Evolutionary conservation across 2,888 invertebrate genomes (phyloP).

Genomic region (Aethes cnicana): DNA sequence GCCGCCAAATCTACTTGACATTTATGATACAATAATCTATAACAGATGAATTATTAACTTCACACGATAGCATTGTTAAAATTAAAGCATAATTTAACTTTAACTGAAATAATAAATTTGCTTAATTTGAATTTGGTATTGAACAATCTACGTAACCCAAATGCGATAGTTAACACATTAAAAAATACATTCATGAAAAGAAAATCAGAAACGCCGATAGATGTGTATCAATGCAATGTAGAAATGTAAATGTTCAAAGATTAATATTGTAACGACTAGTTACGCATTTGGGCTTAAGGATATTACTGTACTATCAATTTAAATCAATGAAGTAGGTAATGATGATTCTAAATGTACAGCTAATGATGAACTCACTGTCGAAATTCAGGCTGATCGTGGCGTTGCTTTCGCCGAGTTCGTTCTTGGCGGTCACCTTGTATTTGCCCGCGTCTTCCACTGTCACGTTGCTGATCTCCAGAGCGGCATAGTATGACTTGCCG

Average conservation of each 20-base stretch:
- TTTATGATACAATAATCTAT: slow-evolving; percentile 49
- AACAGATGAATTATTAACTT: slow-evolving; percentile 58
- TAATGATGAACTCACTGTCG: slow-evolving; percentile 91
- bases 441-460: slow-evolving; percentile 98
- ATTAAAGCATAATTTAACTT: slow-evolving; percentile 12
- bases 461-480: slow-evolving; percentile 95
- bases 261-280: too few species aligned
- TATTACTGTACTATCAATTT: too few species aligned
- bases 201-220: too few species aligned
- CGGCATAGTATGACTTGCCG: slow-evolving; percentile 96
- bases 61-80: slow-evolving; percentile 51
- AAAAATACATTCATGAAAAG: too few species aligned
- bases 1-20: slow-evolving; percentile 73
- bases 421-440: slow-evolving; percentile 98
- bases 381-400: slow-evolving; percentile 98
- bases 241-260: too few species aligned
- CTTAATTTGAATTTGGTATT: neutral
- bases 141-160: too few species aligned
- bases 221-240: too few species aligned
- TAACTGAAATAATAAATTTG: neutral
- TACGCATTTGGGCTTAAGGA: too few species aligned
- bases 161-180: too few species aligned
- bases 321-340: neutral
- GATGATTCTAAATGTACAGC: neutral
- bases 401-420: slow-evolving; percentile 98